phyloP scores from a whole-genome alignment of 1,140 invertebrate genomes.

The Cyclargus thomasi region DNA sequence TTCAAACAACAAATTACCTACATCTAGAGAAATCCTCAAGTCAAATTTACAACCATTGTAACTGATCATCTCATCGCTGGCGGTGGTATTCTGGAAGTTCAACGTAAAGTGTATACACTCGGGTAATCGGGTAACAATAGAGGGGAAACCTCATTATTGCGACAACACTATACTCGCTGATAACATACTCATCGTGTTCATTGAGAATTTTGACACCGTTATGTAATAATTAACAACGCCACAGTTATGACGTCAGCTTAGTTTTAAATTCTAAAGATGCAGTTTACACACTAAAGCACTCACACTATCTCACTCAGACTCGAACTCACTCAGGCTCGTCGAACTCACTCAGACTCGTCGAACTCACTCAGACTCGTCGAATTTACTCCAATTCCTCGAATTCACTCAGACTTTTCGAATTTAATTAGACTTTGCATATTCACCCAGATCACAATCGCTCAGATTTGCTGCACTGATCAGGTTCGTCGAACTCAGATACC shows the following conservation, averaged over 20 bases:
- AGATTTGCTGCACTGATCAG: no score
- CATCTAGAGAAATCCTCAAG: constrained; percentile 13
- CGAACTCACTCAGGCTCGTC: no score
- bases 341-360: neutral
- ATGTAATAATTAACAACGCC: no score
- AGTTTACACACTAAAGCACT: no score
- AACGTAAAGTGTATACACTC: neutral
- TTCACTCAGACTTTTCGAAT: neutral
- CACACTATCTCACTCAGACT: no score
- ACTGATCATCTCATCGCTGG: neutral
- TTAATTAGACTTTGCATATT: neutral
- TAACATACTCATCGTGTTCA: no score
- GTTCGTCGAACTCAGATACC: neutral
- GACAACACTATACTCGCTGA: neutral
- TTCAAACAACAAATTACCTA: neutral
- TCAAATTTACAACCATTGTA: constrained; percentile 16
- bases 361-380: neutral
- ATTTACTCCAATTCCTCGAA: neutral
- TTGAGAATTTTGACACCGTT: no score
- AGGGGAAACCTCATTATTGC: neutral
- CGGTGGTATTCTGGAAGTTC: constrained; percentile 6
- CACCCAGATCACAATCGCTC: no score
- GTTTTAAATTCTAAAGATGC: no score
- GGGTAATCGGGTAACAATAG: neutral
- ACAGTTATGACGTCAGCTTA: no score